Conservation (phyloP, 2,113 vertebrate genomes). For the Suricata suricatta region DNA sequence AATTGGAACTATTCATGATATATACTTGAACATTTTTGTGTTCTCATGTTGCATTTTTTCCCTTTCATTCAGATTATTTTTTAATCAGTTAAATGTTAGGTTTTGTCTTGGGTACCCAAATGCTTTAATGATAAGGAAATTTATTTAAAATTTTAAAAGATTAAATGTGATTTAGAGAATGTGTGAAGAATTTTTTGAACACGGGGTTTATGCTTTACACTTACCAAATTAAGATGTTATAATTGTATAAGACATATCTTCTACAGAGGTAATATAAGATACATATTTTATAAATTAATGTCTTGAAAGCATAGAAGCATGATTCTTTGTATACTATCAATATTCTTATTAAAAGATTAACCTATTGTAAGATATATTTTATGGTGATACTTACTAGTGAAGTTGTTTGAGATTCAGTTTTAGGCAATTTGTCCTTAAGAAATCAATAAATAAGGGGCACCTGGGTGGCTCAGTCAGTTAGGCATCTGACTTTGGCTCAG, state of each 20-base stretch:
- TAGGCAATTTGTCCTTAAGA: background rate
- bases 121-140: slow-evolving; percentile 60
- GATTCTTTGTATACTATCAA: background rate
- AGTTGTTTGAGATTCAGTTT: background rate
- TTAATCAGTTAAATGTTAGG: slow-evolving; percentile 74
- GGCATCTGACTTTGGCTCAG: too few species aligned
- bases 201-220: background rate
- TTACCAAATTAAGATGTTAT: background rate
- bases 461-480: too few species aligned
- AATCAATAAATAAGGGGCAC: background rate
- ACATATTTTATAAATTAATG: background rate
- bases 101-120: slow-evolving; percentile 69
- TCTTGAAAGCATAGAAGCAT: background rate
- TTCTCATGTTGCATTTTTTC: slow-evolving; percentile 74
- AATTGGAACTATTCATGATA: slow-evolving; percentile 81
- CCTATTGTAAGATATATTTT: background rate
- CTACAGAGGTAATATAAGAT: background rate
- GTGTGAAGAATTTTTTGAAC: background rate
- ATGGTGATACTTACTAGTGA: background rate
- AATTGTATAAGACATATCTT: background rate
- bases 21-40: slow-evolving; percentile 75
- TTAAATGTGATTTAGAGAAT: background rate
- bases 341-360: background rate
- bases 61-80: slow-evolving; percentile 64
- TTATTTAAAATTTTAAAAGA: slow-evolving; percentile 56